A percentile compares a stretch with the other conserved stretches of the same genome.
These are phyloP conservation scores for Excalfactoria chinensis DNA, from an alignment of 2,113 vertebrate species.

Conservation along the genomic window DNA sequence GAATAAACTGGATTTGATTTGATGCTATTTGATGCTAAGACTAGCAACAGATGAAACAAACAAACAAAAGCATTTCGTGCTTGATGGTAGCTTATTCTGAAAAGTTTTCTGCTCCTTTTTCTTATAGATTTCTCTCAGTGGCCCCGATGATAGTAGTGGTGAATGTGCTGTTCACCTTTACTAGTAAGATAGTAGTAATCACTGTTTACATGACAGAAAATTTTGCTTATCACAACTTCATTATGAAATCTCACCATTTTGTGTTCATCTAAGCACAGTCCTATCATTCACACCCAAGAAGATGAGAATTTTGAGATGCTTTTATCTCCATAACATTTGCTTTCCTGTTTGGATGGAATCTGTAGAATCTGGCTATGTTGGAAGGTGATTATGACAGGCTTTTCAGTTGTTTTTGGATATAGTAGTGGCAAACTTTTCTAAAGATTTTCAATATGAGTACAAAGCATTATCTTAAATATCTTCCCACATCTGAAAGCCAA, in stretches of 20 bases:
- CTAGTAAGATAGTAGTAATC: background rate
- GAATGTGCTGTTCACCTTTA: background rate
- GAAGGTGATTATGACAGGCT: background rate
- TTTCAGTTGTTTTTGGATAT: background rate
- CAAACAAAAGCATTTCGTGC: background rate
- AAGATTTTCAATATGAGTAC: background rate
- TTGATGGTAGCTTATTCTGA: background rate
- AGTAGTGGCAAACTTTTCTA: background rate
- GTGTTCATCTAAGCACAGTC: background rate
- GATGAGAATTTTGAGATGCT: background rate
- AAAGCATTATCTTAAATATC: background rate
- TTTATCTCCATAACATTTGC: background rate
- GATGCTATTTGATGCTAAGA: background rate
- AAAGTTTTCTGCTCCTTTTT: constrained; percentile 11
- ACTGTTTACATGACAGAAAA: background rate
- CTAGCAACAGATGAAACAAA: background rate
- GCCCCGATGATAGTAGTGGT: background rate
- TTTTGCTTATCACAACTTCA: background rate
- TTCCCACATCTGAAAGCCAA: background rate
- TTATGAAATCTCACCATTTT: background rate
- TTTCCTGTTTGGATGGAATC: background rate
- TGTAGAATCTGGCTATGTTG: background rate
- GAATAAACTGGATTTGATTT: background rate
- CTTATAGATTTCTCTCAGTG: background rate
- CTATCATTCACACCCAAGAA: background rate